A percentile compares a stretch with the other conserved stretches of the same genome.
These are phyloP conservation scores for Philotrypesis tridentata DNA, from an alignment of 1,140 invertebrate species.

Conservation along the genomic window DNA sequence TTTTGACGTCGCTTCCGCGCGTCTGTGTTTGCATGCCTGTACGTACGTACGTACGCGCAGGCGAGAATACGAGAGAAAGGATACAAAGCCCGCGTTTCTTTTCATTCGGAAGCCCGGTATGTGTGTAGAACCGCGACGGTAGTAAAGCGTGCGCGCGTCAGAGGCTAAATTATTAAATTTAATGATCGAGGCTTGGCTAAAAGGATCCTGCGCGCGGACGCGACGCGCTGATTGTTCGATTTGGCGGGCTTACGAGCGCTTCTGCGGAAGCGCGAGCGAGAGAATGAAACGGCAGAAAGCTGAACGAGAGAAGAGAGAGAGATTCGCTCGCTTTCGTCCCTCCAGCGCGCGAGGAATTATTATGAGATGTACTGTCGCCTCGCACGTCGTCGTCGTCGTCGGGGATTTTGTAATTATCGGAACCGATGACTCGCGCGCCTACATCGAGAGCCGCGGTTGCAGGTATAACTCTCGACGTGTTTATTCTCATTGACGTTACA, in stretches of 20 bases:
- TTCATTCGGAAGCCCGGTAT: background rate
- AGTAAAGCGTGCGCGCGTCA: background rate
- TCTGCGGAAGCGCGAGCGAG: slow-evolving; percentile 4
- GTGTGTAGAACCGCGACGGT: background rate
- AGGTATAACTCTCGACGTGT: no score
- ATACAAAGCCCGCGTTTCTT: background rate
- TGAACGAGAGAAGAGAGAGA: no score
- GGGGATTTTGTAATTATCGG: background rate
- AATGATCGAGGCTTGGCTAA: slow-evolving; percentile 25
- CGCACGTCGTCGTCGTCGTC: no score
- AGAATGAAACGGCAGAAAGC: slow-evolving; percentile 5
- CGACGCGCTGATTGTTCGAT: slow-evolving; percentile 23
- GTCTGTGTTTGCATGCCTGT: no score
- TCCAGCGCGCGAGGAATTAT: background rate
- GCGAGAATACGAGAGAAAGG: no score
- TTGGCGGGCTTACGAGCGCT: slow-evolving; percentile 8
- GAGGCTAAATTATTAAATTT: slow-evolving; percentile 42
- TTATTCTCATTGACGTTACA: no score
- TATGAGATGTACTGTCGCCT: no score
- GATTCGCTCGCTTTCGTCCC: background rate
- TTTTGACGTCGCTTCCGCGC: background rate
- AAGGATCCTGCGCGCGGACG: background rate
- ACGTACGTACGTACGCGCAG: no score
- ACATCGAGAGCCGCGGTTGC: background rate
- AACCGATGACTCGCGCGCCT: background rate